These are phyloP conservation scores for Leptopilina boulardi DNA, from an alignment of 1,140 invertebrate species.

Conservation along the genomic window DNA sequence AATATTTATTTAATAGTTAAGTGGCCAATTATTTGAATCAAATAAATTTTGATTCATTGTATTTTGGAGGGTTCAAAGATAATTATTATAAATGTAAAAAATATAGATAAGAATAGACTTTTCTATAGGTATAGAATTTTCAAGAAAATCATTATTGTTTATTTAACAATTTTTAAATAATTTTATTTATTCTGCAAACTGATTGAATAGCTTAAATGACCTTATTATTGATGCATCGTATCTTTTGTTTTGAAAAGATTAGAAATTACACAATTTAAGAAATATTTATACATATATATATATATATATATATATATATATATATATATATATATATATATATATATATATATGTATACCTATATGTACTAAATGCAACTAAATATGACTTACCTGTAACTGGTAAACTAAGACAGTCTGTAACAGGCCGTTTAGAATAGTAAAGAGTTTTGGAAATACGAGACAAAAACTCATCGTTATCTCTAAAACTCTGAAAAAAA, in stretches of 20 bases:
- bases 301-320: slow-evolving; percentile 41
- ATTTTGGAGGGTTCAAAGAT: no score
- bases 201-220: not conserved
- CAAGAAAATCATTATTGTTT: no score
- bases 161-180: not conserved
- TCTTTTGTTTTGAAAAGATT: slow-evolving; percentile 36
- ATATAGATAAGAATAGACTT: no score
- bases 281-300: slow-evolving; percentile 7
- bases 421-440: slow-evolving; percentile 85
- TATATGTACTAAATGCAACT: no score
- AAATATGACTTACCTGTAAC: slow-evolving; percentile 82
- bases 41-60: no score
- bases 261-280: slow-evolving; percentile 17
- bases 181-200: not conserved
- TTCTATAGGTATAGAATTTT: no score
- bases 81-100: no score
- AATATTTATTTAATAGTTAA: no score
- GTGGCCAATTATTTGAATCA: no score
- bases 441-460: slow-evolving; percentile 91
- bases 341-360: slow-evolving; percentile 42
- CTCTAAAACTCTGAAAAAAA: slow-evolving; percentile 78
- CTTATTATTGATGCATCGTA: no score
- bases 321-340: slow-evolving; percentile 35
- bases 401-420: slow-evolving; percentile 85
- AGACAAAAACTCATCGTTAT: slow-evolving; percentile 85